Conservation (phyloP, 2,113 vertebrate genomes). For the Capreolus pygargus region DNA sequence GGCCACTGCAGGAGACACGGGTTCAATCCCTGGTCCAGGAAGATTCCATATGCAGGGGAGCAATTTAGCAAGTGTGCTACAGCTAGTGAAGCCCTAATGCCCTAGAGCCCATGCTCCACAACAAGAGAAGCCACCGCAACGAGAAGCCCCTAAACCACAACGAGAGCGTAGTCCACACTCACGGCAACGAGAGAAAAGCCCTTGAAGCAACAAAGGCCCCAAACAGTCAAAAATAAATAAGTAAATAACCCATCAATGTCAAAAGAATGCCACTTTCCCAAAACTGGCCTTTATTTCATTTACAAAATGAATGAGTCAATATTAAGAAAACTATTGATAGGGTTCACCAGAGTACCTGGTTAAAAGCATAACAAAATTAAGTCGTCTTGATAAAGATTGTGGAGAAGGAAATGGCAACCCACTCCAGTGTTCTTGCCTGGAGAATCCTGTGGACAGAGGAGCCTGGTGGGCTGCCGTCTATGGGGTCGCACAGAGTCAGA, state of each 20-base stretch:
- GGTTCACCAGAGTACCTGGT: not conserved
- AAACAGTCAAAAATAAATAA: not conserved
- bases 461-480: not conserved
- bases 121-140: accelerated
- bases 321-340: not conserved
- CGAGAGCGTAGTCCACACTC: not conserved
- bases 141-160: not conserved
- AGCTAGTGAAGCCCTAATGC: not conserved
- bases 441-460: not conserved
- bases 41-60: not conserved
- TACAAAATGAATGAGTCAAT: not conserved
- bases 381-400: not conserved
- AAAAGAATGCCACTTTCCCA: not conserved
- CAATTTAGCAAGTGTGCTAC: not conserved
- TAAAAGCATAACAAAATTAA: not conserved
- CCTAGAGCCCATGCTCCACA: not conserved
- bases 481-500: accelerated
- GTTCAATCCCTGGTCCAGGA: not conserved
- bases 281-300: not conserved
- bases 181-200: not conserved
- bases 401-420: not conserved
- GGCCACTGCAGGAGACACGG: not conserved
- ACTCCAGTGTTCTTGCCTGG: not conserved
- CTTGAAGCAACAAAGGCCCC: not conserved
- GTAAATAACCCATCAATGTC: not conserved